A percentile compares a stretch with the other conserved stretches of the same genome.
Conservation (phyloP, 2,888 invertebrate species). For the Sesia bembeciformis region DNA sequence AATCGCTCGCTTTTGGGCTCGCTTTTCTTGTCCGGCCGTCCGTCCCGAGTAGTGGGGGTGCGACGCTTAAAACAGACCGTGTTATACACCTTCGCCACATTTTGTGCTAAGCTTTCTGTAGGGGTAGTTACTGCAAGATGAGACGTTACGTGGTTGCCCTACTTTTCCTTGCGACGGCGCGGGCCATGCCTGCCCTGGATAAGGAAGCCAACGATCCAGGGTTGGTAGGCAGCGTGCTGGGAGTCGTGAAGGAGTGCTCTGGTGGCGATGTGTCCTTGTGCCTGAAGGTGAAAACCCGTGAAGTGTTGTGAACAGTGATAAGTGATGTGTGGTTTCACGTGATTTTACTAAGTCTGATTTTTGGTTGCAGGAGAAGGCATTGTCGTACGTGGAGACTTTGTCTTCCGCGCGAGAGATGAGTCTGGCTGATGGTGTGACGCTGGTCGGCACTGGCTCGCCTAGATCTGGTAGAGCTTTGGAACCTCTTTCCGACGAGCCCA, state of each 20-base stretch:
- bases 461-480: conserved; percentile 77
- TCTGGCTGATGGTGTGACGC: conserved; percentile 76
- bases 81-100: conserved; percentile 55
- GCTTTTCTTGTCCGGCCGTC: conserved; percentile 48
- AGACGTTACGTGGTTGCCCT: conserved; percentile 63
- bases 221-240: conserved; percentile 66
- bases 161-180: conserved; percentile 63
- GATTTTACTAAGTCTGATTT: conserved; percentile 35
- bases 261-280: conserved; percentile 80
- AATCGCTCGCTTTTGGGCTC: conserved; percentile 59
- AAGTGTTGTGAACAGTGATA: conserved; percentile 3
- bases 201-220: conserved; percentile 69
- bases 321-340: conserved; percentile 8
- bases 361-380: conserved; percentile 80
- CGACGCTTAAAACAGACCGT: conserved; percentile 62
- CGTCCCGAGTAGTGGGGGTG: conserved; percentile 56
- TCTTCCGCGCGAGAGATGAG: conserved; percentile 71
- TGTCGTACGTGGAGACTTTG: conserved; percentile 78
- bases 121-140: conserved; percentile 59
- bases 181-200: conserved; percentile 63
- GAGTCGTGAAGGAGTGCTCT: conserved; percentile 81
- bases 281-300: conserved; percentile 74
- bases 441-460: conserved; percentile 64
- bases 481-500: conserved; percentile 80
- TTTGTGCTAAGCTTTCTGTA: conserved; percentile 59